These are phyloP conservation scores for Scylla paramamosain DNA, from an alignment of 1,140 invertebrate species.

Conservation along the genomic window DNA sequence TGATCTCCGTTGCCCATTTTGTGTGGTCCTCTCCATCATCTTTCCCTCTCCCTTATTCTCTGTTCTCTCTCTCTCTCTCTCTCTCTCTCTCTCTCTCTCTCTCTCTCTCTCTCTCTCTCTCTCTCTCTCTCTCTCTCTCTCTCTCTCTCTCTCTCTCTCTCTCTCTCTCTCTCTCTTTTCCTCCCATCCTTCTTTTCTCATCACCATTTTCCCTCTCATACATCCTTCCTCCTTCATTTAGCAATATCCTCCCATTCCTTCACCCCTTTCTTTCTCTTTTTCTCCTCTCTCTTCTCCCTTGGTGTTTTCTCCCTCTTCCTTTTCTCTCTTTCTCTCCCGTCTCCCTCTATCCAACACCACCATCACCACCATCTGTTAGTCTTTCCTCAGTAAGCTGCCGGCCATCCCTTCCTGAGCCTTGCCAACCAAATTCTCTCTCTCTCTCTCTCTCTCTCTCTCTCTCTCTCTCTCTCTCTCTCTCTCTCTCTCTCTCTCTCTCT, in stretches of 20 bases:
- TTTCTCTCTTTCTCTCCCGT: background rate
- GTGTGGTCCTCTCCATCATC: no score
- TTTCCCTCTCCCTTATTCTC: background rate
- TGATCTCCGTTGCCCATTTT: background rate
- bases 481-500: slow-evolving; percentile 27
- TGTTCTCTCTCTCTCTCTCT: background rate
- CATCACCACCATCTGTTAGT: slow-evolving; percentile 10
- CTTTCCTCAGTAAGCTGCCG: background rate
- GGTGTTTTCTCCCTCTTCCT: background rate
- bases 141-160: background rate
- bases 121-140: background rate
- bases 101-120: background rate
- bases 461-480: slow-evolving; percentile 38
- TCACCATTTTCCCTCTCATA: background rate
- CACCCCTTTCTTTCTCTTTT: background rate
- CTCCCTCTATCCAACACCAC: background rate
- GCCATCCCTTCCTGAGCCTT: background rate
- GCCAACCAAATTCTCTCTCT: slow-evolving; percentile 22
- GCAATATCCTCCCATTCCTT: background rate
- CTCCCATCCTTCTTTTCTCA: background rate
- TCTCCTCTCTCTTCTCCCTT: background rate
- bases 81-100: background rate
- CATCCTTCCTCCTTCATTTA: background rate
- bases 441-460: slow-evolving; percentile 35
- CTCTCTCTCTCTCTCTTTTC: background rate